Evolutionary conservation across 2,113 vertebrate species (phyloP).

Genomic region (Tricholaema leucomelas): DNA sequence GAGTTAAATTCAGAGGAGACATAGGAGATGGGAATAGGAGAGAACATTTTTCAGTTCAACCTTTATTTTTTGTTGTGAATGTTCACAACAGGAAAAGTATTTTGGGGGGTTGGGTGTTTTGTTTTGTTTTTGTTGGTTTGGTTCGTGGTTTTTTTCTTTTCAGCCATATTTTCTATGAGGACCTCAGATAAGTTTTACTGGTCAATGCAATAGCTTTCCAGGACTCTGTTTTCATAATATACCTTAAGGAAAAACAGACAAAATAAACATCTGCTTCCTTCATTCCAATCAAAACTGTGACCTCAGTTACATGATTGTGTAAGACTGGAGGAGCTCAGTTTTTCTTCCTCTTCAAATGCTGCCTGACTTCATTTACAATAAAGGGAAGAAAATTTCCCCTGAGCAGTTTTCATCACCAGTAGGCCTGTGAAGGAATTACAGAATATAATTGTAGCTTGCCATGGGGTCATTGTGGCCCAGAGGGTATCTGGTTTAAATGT

Average conservation of each 20-base stretch:
- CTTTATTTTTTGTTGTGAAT: not conserved
- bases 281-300: not conserved
- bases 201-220: not conserved
- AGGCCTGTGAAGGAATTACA: not conserved
- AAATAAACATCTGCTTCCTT: not conserved
- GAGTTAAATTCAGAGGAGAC: not conserved
- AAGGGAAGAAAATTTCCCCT: not conserved
- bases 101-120: not conserved
- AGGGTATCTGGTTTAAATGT: not conserved
- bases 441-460: no score
- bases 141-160: not conserved
- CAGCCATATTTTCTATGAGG: not conserved
- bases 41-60: not conserved
- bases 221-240: not conserved
- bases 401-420: not conserved
- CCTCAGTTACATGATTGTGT: not conserved
- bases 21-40: not conserved
- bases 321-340: not conserved
- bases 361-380: not conserved
- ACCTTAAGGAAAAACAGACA: not conserved
- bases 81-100: not conserved
- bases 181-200: not conserved
- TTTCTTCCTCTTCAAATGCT: not conserved
- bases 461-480: not conserved
- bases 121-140: no score